Base-by-base conservation (phyloP, 1,140 invertebrate genomes). In the Acromyrmex heyeri region DNA sequence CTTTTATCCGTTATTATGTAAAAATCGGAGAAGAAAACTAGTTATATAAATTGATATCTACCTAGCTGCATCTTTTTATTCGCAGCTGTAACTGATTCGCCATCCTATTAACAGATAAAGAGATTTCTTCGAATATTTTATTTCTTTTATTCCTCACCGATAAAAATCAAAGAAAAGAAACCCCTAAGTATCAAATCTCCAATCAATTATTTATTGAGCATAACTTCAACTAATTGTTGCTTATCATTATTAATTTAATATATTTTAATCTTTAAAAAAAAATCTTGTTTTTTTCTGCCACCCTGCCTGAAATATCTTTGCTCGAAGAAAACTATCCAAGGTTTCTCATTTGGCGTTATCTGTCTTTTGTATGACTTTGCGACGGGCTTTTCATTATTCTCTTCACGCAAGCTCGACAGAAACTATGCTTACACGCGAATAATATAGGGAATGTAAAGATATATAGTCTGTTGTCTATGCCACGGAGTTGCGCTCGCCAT, bases 311-410 rank as follows among this genome's bases (percentile, higher is more conserved):
- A 38, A 78, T 67, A 50, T 34, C 44, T 10, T 34, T 14, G 18
- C 14, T 50, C 27, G 44, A 38, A 27, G 14, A 50, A 4, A 77
- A 38, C 34, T 18, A 44, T 18, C 16, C 38, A 48, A 21, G 48
- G 12, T 21, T 18, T 21, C 18, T 30, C n/a, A 5, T 34, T 48
- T 78, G 16, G n/a, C 64, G 30, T 79, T 79, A 69, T 81, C 44
- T 67, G 10, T 67, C 77, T 70, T 81, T 81, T 69, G 48, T 69
- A n/a, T 14, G 38, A 24, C 55, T 76, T 65, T 18, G 55, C n/a
- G 44, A 27, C 61, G n/a, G 14, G 62, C 30, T 79, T 79, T n/a
- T 30, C 48, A 69, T 67, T 79, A 81, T 79, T 79, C 48, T 24
- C 77, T 55, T 69, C 4, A 21, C 59, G 24, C 24, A n/a, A 67